Base-by-base conservation (phyloP, 2,888 invertebrate species). In the Chymomyza caudatula region DNA sequence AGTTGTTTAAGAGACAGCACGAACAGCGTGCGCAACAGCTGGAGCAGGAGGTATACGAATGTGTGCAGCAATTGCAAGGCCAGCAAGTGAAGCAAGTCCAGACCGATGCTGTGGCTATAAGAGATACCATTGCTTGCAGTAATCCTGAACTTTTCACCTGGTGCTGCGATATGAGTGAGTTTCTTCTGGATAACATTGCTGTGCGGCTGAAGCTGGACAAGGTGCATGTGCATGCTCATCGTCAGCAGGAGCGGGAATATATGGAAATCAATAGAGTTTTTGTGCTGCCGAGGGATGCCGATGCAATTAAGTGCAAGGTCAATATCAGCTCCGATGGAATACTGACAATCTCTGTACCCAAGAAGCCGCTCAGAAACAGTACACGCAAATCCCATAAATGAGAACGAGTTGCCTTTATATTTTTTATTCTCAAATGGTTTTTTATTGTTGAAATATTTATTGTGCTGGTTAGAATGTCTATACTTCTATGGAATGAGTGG, bases 151-250 rank as follows among this genome's bases (percentile, higher is more conserved):
- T 17, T 23, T 8, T 66, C 3, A 19, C 4, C 11, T 76, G 75
- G 68, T 6, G 62, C 15, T 63, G 56, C 44, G 57, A 76, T 25
- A 53, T 73, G 66, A 29, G 20, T 1, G 66, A 63, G n/a, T 76
- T 71, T 25, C 43, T 65, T 0, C 4, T 54, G 3, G 19, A 60
- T 1, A 68, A 65, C 13, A 67, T 76, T 1, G 17, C 6, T 5
- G 3, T 76, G 5, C 42, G 60, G 4, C 23, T 69, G 5, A 55
- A 20, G 3, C 1, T 64, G 0, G 23, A 49, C 0, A 47, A 54
- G 3, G 23, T 76, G 3, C 43, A 55, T 4, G 11, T 76, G 6
- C 25, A 15, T 2, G 75, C 65, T 1, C 13, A 43, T 22, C 44
- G 43, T 13, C 15, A 51, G 19, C 5, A 61, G 0, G 1, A 17